Conservation (phyloP, 1,140 invertebrate genomes). For the Drosophila bipectinata region DNA sequence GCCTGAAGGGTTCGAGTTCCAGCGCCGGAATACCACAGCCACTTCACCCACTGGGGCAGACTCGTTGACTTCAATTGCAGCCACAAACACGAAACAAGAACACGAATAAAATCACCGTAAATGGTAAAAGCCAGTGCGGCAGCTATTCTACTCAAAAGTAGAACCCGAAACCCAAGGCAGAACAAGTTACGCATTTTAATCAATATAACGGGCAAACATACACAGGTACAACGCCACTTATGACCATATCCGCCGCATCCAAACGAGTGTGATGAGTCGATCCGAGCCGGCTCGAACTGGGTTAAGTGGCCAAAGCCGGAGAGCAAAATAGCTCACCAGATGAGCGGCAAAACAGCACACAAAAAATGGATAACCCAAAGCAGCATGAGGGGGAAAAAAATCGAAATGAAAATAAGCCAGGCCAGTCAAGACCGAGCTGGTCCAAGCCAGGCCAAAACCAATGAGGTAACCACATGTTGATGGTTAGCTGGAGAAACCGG, state of each 20-base stretch:
- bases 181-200: constrained; percentile 80
- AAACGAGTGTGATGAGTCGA: constrained; percentile 54
- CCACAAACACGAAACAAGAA: constrained; percentile 29
- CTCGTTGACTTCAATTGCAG: constrained; percentile 52
- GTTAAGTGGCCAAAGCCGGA: constrained; percentile 70
- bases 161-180: constrained; percentile 61
- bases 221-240: constrained; percentile 27
- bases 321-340: constrained; percentile 66
- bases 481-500: constrained; percentile 53
- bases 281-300: constrained; percentile 55
- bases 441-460: constrained; percentile 35
- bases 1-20: constrained; percentile 50
- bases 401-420: constrained; percentile 67
- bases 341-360: constrained; percentile 32
- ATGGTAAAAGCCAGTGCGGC: constrained; percentile 34
- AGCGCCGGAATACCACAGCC: too few relatives aligned
- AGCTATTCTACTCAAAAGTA: constrained; percentile 49
- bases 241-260: constrained; percentile 58
- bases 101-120: constrained; percentile 49
- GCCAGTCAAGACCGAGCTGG: constrained; percentile 31
- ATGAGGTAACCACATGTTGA: constrained; percentile 73
- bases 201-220: constrained; percentile 69
- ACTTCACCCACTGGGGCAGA: constrained; percentile 47
- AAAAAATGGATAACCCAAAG: neutral
- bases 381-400: constrained; percentile 22